Percentiles rank a stretch among this genome's conserved stretches.
Conservation (phyloP, 1,140 invertebrate species). For the Polyergus mexicanus region DNA sequence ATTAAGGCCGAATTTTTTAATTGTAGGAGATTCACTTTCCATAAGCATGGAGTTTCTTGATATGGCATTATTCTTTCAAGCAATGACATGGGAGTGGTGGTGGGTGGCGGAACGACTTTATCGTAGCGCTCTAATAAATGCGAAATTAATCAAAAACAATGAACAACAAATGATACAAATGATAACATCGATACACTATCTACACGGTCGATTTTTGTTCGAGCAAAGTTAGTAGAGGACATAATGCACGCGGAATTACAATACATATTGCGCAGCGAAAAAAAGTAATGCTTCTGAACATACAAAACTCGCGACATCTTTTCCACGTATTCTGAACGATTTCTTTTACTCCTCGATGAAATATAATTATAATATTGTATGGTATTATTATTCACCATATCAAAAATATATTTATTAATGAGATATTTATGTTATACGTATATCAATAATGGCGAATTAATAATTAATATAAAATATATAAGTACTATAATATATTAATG, state of each 20-base stretch:
- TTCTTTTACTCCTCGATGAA: not conserved
- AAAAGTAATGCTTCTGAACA: not conserved
- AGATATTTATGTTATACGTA: not conserved
- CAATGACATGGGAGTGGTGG: slow-evolving; percentile 86
- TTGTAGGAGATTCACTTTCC: slow-evolving; percentile 81
- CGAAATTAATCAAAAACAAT: slow-evolving; percentile 83
- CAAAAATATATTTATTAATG: not conserved
- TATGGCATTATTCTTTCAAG: slow-evolving; percentile 85
- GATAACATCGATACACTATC: slow-evolving; percentile 85
- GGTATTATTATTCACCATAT: not conserved
- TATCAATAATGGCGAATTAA: not conserved
- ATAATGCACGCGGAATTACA: not conserved
- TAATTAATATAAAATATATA: not conserved
- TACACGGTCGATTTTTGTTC: slow-evolving; percentile 87
- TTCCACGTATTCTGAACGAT: not conserved
- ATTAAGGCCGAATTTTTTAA: not conserved
- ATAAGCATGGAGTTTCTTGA: slow-evolving; percentile 84
- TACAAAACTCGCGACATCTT: not conserved
- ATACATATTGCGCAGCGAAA: no score
- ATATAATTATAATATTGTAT: not conserved
- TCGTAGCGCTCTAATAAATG: slow-evolving; percentile 82
- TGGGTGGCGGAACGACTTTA: slow-evolving; percentile 88
- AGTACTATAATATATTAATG: not conserved
- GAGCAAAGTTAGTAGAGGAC: slow-evolving; percentile 82
- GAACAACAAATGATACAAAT: slow-evolving; percentile 84